A percentile compares a stretch with the other conserved stretches of the same genome.
phyloP scores from a whole-genome alignment of 2,888 invertebrate species.

The Eupeodes luniger region DNA sequence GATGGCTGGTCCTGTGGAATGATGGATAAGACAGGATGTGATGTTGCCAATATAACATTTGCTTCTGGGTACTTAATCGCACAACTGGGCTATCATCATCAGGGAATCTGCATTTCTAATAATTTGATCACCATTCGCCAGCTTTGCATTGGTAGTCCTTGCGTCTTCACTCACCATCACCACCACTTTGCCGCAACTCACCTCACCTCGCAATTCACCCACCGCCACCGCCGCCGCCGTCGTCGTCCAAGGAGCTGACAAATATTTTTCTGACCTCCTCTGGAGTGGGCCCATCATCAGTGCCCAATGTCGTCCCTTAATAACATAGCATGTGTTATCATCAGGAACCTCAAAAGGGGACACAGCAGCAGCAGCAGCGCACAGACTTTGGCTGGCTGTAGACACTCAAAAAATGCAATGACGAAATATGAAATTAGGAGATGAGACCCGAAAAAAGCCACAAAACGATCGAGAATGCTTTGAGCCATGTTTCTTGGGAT shows the following conservation, averaged over 20 bases:
- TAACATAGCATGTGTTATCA: constrained; percentile 80
- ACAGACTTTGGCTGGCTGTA: constrained; percentile 5
- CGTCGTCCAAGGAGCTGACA: constrained; percentile 53
- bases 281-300: constrained; percentile 35
- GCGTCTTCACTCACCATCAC: constrained; percentile 1
- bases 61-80: constrained; percentile 74
- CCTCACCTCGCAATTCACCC: neutral
- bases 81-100: constrained; percentile 74
- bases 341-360: neutral
- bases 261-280: constrained; percentile 72
- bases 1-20: constrained; percentile 80
- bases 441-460: constrained; percentile 48
- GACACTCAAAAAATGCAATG: constrained; percentile 79
- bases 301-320: constrained; percentile 84
- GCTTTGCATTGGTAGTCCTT: neutral
- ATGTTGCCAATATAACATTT: constrained; percentile 75
- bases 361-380: neutral
- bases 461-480: constrained; percentile 28
- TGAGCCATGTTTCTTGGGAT: constrained; percentile 64
- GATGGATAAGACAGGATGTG: constrained; percentile 76
- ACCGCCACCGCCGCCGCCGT: neutral
- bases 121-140: constrained; percentile 73
- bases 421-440: constrained; percentile 83
- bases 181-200: neutral
- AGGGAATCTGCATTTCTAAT: constrained; percentile 76